Base-by-base conservation (phyloP, 2,113 vertebrate genomes). In the Tenrec ecaudatus region DNA sequence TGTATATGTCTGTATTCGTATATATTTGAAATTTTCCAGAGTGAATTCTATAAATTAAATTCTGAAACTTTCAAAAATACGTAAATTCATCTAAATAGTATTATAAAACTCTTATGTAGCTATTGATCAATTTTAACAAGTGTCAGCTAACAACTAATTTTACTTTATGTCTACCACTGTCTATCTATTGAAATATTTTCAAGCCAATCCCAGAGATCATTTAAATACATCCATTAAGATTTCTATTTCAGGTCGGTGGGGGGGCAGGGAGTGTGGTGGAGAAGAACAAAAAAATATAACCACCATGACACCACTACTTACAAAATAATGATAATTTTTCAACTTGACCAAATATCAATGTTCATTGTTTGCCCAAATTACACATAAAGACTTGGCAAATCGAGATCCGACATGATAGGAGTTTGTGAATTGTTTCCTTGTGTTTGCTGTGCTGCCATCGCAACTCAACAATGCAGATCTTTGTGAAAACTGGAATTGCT, bases 241-340 rank as follows among this genome's bases (percentile, higher is more conserved):
- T 90, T 95, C 23, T 75, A 62, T 62, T 62, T 25, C 23, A 23
- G 60, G 60, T 60, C 58, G 10, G 58, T 20, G 40, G 7, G 47
- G 47, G 4, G 12, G 47, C 9, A 14, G 47, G 47, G 47, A 10
- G 6, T 5, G 12, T 14, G 12, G 47, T 8, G 12, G 11, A 53
- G 47, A 53, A 14, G 12, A 53, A 53, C 47, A 53, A 53, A 53
- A 53, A 10, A 53, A 53, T 53, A 53, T 53, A 53, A 53, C 47
- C 47, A 53, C 12, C 47, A 14, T 10, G 47, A 89, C 1, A 82
- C 20, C n/a, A 94, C 1, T 87, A 62, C 66, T 93, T 31, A 69
- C 79, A 82, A 95, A 94, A 86, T 19, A 93, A 71, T 84, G 76
- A 64, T 85, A 76, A 86, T 60, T 92, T 27, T 33, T 82, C 66